A percentile compares a stretch with the other conserved stretches of the same genome.
Evolutionary conservation across 2,888 invertebrate genomes (phyloP).

Genomic region (Rhogogaster chlorosoma): DNA sequence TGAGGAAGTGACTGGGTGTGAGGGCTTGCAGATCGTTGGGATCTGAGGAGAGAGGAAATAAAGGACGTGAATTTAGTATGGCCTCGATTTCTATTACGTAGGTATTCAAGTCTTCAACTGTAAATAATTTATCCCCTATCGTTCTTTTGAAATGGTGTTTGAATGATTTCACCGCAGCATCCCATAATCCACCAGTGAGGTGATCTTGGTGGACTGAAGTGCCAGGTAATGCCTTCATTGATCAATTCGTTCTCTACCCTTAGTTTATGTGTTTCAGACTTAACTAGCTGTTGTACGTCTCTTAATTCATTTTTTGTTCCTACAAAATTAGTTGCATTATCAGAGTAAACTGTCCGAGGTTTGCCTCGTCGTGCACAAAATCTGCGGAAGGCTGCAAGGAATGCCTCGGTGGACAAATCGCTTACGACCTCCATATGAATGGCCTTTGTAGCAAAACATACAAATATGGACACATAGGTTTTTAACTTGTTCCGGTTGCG

Average conservation of each 20-base stretch:
- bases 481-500: background rate
- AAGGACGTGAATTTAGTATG: constrained; percentile 51
- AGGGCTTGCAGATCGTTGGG: constrained; percentile 54
- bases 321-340: too few species aligned
- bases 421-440: too few species aligned
- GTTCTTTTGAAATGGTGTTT: constrained; percentile 64
- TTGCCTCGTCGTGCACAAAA: too few species aligned
- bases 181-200: constrained; percentile 55
- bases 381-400: too few species aligned
- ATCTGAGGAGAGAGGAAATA: constrained; percentile 48
- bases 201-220: background rate
- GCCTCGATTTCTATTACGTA: constrained; percentile 56
- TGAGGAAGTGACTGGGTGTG: too few species aligned
- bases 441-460: background rate
- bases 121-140: constrained; percentile 54
- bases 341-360: too few species aligned
- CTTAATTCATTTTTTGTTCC: too few species aligned
- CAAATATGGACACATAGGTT: background rate
- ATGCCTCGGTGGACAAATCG: too few species aligned
- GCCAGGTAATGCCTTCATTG: background rate
- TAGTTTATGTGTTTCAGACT: background rate
- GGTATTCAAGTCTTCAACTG: constrained; percentile 60
- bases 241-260: background rate
- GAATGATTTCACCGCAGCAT: constrained; percentile 58
- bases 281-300: background rate